Evolutionary conservation across 2,797 vertebrate genomes (phyloP), one percentile per base, ranked within the genome.

Genomic region (Sebastes trivittatus): DNA sequence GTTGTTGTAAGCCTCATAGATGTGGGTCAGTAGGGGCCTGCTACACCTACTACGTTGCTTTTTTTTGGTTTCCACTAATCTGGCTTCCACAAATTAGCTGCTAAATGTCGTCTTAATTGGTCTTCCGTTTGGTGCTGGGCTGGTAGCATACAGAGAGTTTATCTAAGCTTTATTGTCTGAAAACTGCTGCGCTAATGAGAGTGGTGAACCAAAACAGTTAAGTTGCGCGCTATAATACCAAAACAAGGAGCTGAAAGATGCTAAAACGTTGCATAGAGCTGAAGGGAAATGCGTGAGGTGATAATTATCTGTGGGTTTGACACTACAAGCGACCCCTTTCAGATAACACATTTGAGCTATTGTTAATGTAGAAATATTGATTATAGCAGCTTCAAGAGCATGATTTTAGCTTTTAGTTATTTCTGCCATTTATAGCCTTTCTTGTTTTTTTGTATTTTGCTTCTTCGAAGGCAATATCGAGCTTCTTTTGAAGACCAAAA

Each of bases 221-320:
- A 38, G 36, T 38, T 38, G 36, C 5, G 25, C 0, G 36, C 11
- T 38, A 38, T 13, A 38, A 0, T 13, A 38, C 36, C 0, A 38
- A 38, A 38, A 38, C 36, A 36, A 42, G 38, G 38, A 42, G 38
- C 38, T 42, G 38, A 42, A 42, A 42, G 6, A 56, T 22, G 3
- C 23, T 23, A 65, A 59, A 58, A 58, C 1, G 20, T 25, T 49
- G 4, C 0, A 3, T 6, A 18, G 14, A 71, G n/a, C 2, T 29
- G 11, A 22, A 42, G 13, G 32, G 3, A 49, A 64, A 71, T 20
- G 3, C 5, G 2, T 14, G 4, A 11, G n/a, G 32, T 11, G 36
- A 16, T 29, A 20, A 29, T 42, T 25, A 1, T n/a, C 18, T 27
- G 63, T 9, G 14, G 4, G 8, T 36, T 54, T 7, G 3, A 22